A percentile compares a stretch with the other conserved stretches of the same genome.
Conservation (phyloP, 1,140 invertebrate genomes). For the Drosophila punjabiensis region DNA sequence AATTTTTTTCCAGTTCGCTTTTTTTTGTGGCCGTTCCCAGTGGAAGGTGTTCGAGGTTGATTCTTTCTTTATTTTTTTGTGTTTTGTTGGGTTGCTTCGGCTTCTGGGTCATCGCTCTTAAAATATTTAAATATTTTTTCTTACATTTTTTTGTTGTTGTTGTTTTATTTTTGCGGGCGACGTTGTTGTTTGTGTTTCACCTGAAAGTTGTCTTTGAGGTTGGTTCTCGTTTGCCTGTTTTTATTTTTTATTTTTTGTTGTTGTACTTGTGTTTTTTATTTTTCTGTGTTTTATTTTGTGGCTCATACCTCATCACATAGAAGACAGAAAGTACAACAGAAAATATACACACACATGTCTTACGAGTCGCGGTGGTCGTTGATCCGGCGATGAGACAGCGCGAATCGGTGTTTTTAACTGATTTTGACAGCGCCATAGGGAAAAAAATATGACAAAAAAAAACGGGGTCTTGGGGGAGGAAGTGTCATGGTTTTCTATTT, state of each 20-base stretch:
- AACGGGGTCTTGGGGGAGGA: slow-evolving; percentile 17
- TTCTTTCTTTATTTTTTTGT: slow-evolving; percentile 29
- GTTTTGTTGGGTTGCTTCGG: slow-evolving; percentile 39
- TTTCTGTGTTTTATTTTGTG: slow-evolving; percentile 26
- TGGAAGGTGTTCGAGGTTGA: slow-evolving; percentile 70
- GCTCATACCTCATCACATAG: slow-evolving; percentile 66
- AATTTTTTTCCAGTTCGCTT: slow-evolving; percentile 51
- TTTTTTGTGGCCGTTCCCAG: slow-evolving; percentile 21
- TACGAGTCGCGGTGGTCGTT: slow-evolving; percentile 65
- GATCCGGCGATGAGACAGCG: slow-evolving; percentile 66
- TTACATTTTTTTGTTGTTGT: slow-evolving; percentile 44
- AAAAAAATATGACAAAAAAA: slow-evolving; percentile 23
- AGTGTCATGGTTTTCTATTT: slow-evolving; percentile 61
- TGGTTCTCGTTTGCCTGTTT: slow-evolving; percentile 42
- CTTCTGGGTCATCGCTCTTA: slow-evolving; percentile 82
- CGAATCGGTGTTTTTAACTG: slow-evolving; percentile 70
- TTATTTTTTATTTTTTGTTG: slow-evolving; percentile 30
- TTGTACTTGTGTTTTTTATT: too few relatives aligned
- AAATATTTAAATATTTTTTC: slow-evolving; percentile 81
- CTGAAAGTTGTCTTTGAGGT: slow-evolving; percentile 79
- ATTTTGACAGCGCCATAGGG: slow-evolving; percentile 54
- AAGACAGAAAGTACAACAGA: slow-evolving; percentile 59
- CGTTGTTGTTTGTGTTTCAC: slow-evolving; percentile 66
- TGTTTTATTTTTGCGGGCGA: slow-evolving; percentile 27
- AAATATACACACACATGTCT: slow-evolving; percentile 27